These are phyloP conservation scores for Atlantisia rogersi DNA, from an alignment of 2,113 vertebrate species.

Conservation along the genomic window DNA sequence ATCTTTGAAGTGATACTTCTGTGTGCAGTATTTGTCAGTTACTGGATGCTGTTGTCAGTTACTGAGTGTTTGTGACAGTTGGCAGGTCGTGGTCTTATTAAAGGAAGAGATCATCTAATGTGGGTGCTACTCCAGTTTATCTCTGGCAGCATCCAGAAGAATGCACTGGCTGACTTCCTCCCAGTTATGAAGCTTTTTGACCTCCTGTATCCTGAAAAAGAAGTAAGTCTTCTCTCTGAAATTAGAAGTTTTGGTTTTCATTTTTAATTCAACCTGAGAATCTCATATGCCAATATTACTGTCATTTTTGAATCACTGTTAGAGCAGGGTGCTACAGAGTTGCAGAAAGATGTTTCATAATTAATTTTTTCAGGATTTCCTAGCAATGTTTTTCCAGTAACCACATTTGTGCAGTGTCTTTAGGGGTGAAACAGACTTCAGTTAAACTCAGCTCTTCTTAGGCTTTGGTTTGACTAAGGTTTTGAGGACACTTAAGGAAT, in stretches of 20 bases:
- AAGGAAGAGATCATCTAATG: conserved; percentile 98
- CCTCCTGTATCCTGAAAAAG: conserved; percentile 97
- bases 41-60: conserved; percentile 35
- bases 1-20: neutral
- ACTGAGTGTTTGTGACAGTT: conserved; percentile 80
- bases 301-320: neutral
- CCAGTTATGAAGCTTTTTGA: conserved; percentile 99
- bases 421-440: neutral
- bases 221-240: conserved; percentile 78
- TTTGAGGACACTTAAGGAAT: neutral
- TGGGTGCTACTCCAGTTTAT: conserved; percentile 99
- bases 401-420: neutral
- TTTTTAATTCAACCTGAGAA: neutral
- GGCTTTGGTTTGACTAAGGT: neutral
- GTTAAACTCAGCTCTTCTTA: neutral
- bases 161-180: conserved; percentile 94
- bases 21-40: neutral
- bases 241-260: neutral
- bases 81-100: conserved; percentile 96
- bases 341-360: neutral
- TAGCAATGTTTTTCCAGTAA: neutral
- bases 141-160: conserved; percentile 99
- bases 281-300: neutral
- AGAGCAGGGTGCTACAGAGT: neutral
- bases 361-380: neutral